A percentile compares a stretch with the other conserved stretches of the same genome.
Evolutionary conservation across 1,140 invertebrate species (phyloP).

Genomic region (Lepidurus arcticus): DNA sequence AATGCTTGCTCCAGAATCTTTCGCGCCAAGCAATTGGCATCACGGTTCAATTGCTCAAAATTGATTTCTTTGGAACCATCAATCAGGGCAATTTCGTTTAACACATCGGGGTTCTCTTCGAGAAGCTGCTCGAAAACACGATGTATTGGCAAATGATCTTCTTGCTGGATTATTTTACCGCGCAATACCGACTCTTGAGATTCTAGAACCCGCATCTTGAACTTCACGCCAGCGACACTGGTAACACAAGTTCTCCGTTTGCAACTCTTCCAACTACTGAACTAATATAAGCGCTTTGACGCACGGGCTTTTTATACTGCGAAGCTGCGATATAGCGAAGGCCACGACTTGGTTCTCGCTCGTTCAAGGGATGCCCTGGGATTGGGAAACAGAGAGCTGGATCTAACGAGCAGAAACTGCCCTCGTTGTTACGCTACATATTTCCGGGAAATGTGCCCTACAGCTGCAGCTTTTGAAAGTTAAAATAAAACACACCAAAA

Average conservation of each 20-base stretch:
- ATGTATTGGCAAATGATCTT: not conserved
- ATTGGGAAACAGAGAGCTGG: not conserved
- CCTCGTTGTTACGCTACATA: not conserved
- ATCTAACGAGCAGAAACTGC: not conserved
- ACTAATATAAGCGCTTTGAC: not conserved
- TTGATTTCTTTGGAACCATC: conserved; percentile 44
- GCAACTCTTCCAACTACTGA: not conserved
- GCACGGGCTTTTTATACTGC: not conserved
- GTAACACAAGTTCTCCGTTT: not conserved
- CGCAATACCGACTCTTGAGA: not conserved
- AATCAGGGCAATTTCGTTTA: not conserved
- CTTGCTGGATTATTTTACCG: not conserved
- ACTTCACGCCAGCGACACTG: not conserved
- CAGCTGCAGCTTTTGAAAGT: too few species aligned
- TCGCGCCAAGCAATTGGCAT: conserved; percentile 56
- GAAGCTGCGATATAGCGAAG: not conserved
- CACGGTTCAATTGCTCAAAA: conserved; percentile 55
- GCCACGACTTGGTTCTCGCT: not conserved
- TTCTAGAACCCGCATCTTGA: not conserved
- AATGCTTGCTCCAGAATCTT: conserved; percentile 42
- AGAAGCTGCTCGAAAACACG: not conserved
- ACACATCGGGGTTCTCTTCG: not conserved
- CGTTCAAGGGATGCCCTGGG: not conserved
- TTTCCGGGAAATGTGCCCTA: too few species aligned
- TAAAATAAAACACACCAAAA: too few species aligned